These are phyloP conservation scores for Polietes domitor DNA, from an alignment of 2,888 invertebrate species.

Conservation along the genomic window DNA sequence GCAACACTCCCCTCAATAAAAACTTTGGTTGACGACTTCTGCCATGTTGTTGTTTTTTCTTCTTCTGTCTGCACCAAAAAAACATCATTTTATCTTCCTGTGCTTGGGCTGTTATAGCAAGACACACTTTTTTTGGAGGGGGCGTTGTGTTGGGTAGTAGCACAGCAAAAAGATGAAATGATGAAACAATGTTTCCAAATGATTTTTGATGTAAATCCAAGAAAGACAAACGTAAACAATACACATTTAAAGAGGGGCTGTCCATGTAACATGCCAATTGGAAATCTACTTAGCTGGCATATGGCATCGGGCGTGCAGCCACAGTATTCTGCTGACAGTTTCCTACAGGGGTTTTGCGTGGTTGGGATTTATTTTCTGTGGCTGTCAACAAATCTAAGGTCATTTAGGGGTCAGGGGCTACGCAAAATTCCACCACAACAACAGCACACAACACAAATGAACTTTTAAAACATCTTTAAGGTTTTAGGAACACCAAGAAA, in stretches of 20 bases:
- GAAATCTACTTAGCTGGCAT: not conserved
- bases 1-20: not conserved
- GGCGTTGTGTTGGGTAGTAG: too few relatives aligned
- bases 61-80: not conserved
- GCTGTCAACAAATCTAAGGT: constrained; percentile 43
- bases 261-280: not conserved
- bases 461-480: constrained; percentile 25
- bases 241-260: not conserved
- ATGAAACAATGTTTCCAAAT: constrained; percentile 14
- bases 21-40: too few relatives aligned
- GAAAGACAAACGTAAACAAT: not conserved
- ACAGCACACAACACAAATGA: constrained; percentile 33
- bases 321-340: not conserved
- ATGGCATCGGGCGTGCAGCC: not conserved
- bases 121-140: not conserved
- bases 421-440: constrained; percentile 16
- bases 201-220: constrained; percentile 41
- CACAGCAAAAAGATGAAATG: not conserved
- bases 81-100: too few relatives aligned
- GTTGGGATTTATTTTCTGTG: not conserved
- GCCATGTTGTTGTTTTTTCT: not conserved
- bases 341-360: not conserved
- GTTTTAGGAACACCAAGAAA: not conserved
- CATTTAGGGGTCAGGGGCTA: constrained; percentile 51
- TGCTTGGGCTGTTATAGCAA: not conserved